Evolutionary conservation across 2,888 invertebrate genomes (phyloP), one percentile per base, ranked within the genome.

Genomic region (Mythimna vitellina): DNA sequence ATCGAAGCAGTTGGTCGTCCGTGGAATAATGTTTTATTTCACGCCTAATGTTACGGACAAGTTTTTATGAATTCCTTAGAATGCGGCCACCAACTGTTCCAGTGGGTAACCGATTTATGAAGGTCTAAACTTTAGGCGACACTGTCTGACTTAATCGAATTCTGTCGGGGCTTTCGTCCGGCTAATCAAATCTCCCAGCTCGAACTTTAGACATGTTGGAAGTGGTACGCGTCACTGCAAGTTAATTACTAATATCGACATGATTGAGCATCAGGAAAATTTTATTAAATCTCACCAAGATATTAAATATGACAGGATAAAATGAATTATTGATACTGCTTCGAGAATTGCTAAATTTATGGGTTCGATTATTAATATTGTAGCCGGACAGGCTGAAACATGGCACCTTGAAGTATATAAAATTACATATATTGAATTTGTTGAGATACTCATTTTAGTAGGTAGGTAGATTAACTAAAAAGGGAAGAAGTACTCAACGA

Each of bases 121-220:
- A 85, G 82, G 83, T 69, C 78, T 70, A 74, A 88, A 88, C 84
- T 88, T 89, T 72, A 68, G 79, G 70, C 81, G 84, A 86, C 86
- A 85, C 63, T 81, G 85, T 68, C 77, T 72, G 57, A 67, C 85
- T 87, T 91, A 92, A 92, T 91, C 88, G 88, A 92, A 89, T 91
- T 86, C 80, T 81, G 86, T 84, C 83, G 81, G 81, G 76, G 85
- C 82, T 85, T 84, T 75, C 80, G 85, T 84, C 84, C 80, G 75
- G 74, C 84, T 90, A 89, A 89, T 91, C 89, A 86, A 90, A 89
- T 90, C 78, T 82, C 65, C 65, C 73, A 83, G 82, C 73, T 81
- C 66, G 73, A 83, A 86, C 80, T 87, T 85, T 73, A 79, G 82
- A 67, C 82, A 80, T 78, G 78, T 83, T 76, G 69, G 72, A 81